Evolutionary conservation across 2,113 vertebrate species (phyloP).

Genomic region (Aviceda subcristata): DNA sequence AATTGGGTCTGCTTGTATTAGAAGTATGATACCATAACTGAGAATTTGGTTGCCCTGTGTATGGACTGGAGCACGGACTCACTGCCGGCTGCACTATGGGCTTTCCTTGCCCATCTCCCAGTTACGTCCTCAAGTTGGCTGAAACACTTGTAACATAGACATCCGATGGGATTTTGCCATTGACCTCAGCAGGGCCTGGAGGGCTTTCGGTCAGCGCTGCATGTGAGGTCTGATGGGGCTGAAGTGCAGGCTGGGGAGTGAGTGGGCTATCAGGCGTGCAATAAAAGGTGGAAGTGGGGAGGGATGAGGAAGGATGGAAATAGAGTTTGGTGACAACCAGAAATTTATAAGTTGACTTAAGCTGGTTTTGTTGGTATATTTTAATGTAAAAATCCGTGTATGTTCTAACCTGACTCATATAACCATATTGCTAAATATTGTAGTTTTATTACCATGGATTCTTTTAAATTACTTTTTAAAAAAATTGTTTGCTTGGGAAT

Average conservation of each 20-base stretch:
- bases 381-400: not conserved
- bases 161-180: not conserved
- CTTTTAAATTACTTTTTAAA: not conserved
- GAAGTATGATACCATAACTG: not conserved
- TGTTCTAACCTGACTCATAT: not conserved
- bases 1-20: not conserved
- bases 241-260: not conserved
- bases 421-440: not conserved
- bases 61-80: not conserved
- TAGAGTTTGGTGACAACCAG: not conserved
- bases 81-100: not conserved
- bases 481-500: not conserved
- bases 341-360: not conserved
- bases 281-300: not conserved
- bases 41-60: not conserved
- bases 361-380: not conserved
- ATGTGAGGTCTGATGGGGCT: not conserved
- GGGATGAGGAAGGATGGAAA: not conserved
- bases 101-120: not conserved
- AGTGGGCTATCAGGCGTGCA: not conserved
- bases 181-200: not conserved
- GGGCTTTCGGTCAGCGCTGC: not conserved
- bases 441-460: not conserved
- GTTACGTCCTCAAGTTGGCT: not conserved
- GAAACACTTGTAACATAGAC: accelerated